Conservation (phyloP, 2,797 vertebrate species). For the Cryptoprocta ferox region DNA sequence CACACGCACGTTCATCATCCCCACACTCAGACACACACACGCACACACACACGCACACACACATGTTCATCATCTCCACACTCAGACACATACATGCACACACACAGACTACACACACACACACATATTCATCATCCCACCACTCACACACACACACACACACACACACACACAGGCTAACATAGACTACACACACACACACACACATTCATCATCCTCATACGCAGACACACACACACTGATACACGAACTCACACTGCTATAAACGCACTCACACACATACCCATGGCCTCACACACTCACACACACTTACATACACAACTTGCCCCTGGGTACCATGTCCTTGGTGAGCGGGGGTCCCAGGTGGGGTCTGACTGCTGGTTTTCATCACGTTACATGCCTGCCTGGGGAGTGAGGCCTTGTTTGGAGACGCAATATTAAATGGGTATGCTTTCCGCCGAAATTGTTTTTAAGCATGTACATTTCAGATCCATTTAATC, state of each 20-base stretch:
- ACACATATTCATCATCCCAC: not conserved
- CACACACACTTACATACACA: not conserved
- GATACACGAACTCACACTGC: not conserved
- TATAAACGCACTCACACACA: not conserved
- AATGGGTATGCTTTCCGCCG: not conserved
- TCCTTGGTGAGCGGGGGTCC: conserved; percentile 26
- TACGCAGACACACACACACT: not conserved
- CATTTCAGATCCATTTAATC: conserved; percentile 51
- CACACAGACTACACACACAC: not conserved
- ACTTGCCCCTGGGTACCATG: not conserved
- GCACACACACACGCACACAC: not conserved
- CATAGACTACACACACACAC: not conserved
- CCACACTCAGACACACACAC: not conserved
- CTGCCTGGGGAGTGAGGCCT: conserved; percentile 18
- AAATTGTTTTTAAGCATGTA: conserved; percentile 35
- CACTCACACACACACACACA: not conserved
- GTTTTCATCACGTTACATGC: not conserved
- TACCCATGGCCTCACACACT: accelerated
- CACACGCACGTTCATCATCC: not conserved
- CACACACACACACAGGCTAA: not conserved
- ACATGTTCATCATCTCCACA: no score
- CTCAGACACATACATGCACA: not conserved
- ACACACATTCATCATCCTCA: not conserved
- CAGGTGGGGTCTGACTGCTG: conserved; percentile 36
- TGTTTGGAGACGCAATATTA: not conserved